These are phyloP conservation scores for Holotrichia oblita DNA, from an alignment of 1,140 invertebrate species.

Conservation along the genomic window DNA sequence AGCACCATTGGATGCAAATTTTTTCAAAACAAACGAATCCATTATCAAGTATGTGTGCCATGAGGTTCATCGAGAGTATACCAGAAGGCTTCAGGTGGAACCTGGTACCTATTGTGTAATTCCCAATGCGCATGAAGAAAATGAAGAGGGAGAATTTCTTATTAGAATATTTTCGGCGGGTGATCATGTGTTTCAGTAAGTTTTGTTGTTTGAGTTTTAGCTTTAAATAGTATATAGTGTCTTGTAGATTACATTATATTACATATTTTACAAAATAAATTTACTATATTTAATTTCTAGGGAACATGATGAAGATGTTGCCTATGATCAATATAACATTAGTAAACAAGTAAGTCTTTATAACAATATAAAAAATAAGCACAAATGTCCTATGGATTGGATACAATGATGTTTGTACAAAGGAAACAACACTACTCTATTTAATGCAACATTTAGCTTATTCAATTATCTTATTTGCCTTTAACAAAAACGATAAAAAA, in stretches of 20 bases:
- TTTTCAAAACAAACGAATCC: background rate
- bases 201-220: background rate
- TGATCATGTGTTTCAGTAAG: conserved; percentile 1
- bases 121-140: background rate
- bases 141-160: conserved; percentile 1
- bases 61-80: background rate
- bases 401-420: no score
- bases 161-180: background rate
- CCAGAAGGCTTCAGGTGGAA: background rate
- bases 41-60: background rate
- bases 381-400: no score
- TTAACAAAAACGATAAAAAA: no score
- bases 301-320: background rate
- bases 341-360: no score
- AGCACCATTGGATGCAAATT: background rate
- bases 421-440: no score
- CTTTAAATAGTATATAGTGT: no score
- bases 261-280: no score
- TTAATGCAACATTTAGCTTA: no score
- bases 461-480: no score
- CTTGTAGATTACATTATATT: no score
- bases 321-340: no score
- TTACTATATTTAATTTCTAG: background rate
- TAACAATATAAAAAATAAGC: no score
- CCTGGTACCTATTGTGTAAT: background rate